Evolutionary conservation across 2,888 invertebrate species (phyloP).

Genomic region (Acleris holmiana): DNA sequence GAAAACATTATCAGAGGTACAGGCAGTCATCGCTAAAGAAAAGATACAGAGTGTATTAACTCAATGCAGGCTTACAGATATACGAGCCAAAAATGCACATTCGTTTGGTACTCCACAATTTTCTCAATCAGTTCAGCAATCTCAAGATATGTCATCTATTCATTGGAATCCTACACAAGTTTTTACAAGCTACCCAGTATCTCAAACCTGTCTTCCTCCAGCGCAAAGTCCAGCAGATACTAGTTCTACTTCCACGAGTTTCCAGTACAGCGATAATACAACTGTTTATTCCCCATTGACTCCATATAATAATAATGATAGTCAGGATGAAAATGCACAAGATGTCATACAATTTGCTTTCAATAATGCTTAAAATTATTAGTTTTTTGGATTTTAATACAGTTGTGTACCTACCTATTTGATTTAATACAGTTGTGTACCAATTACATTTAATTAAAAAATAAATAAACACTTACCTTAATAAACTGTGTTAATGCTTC

Average conservation of each 20-base stretch:
- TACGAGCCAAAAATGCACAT: background rate
- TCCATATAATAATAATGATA: background rate
- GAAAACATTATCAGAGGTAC: too few relatives aligned
- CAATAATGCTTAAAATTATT: constrained; percentile 4
- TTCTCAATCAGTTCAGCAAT: background rate
- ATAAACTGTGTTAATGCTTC: background rate
- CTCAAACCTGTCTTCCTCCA: constrained; percentile 1
- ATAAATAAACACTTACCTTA: constrained; percentile 10
- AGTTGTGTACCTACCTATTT: background rate
- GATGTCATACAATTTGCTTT: constrained; percentile 1
- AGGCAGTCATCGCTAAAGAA: too few relatives aligned
- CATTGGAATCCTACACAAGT: background rate
- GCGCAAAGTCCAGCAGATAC: constrained; percentile 1
- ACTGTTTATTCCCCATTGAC: constrained; percentile 5
- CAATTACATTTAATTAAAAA: background rate
- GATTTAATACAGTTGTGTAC: too few relatives aligned
- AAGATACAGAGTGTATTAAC: too few relatives aligned
- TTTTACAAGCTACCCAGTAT: background rate
- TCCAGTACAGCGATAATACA: constrained; percentile 2
- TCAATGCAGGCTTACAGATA: background rate
- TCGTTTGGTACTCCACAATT: background rate
- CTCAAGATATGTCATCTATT: background rate
- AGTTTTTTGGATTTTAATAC: background rate
- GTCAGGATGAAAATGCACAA: background rate
- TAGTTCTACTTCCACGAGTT: background rate